phyloP scores from a whole-genome alignment of 2,888 invertebrate genomes.

The Gnatocerus cornutus region DNA sequence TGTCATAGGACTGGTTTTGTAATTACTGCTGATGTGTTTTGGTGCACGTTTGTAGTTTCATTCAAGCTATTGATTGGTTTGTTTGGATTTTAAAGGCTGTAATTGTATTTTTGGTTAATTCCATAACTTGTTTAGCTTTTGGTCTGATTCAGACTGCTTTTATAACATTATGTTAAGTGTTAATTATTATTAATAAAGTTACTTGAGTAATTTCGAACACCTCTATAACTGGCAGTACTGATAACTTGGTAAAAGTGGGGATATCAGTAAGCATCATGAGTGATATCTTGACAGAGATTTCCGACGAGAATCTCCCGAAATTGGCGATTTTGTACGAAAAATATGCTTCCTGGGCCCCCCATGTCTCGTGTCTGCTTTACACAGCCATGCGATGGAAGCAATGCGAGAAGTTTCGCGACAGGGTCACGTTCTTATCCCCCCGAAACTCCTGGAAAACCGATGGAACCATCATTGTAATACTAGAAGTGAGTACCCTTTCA shows the following conservation, averaged over 20 bases:
- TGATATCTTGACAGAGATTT: slow-evolving; percentile 37
- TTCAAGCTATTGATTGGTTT: neutral
- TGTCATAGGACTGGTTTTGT: neutral
- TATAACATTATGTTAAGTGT: neutral
- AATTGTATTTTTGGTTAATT: neutral
- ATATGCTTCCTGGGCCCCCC: slow-evolving; percentile 24
- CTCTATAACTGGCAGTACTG: no score
- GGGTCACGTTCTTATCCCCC: slow-evolving; percentile 17
- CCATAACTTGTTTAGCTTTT: neutral
- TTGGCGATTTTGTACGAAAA: slow-evolving; percentile 26
- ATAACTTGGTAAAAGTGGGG: neutral
- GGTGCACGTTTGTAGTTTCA: neutral
- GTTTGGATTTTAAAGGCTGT: neutral
- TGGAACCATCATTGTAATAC: slow-evolving; percentile 35
- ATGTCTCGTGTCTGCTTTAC: slow-evolving; percentile 26
- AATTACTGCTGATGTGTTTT: neutral
- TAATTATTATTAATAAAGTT: slow-evolving; percentile 6
- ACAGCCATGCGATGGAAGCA: slow-evolving; percentile 31
- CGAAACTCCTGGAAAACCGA: slow-evolving; percentile 21
- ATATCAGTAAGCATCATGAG: slow-evolving; percentile 4
- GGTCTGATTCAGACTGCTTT: neutral
- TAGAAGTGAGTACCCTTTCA: slow-evolving; percentile 8
- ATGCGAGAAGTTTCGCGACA: slow-evolving; percentile 23
- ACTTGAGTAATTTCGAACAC: neutral
- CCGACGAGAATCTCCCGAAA: slow-evolving; percentile 16